phyloP scores from a whole-genome alignment of 2,888 invertebrate species.

The Drosophila neonasuta region DNA sequence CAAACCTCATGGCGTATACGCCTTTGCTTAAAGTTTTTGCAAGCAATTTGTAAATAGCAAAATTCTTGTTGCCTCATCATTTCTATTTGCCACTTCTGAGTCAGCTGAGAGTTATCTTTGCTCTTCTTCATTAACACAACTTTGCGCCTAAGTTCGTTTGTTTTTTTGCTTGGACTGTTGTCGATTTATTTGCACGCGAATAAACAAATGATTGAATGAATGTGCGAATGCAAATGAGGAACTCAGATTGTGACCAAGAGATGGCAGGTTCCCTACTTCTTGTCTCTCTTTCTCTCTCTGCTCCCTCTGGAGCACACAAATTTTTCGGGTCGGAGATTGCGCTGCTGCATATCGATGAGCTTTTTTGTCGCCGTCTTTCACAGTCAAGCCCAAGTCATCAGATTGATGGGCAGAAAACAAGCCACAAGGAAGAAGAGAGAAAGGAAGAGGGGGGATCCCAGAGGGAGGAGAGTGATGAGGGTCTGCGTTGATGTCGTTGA shows the following conservation, averaged over 20 bases:
- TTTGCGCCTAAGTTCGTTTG: slow-evolving; percentile 3
- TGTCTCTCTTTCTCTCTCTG: background rate
- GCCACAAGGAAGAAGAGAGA: background rate
- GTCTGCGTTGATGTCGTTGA: slow-evolving; percentile 25
- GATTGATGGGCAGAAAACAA: slow-evolving; percentile 23
- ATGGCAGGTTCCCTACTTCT: slow-evolving; percentile 16
- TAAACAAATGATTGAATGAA: slow-evolving; percentile 62
- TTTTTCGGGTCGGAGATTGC: slow-evolving; percentile 50
- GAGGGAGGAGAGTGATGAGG: slow-evolving; percentile 23
- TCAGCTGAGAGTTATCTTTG: background rate
- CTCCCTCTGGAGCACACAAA: slow-evolving; percentile 13
- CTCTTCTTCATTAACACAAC: slow-evolving; percentile 38
- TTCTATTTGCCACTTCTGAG: background rate
- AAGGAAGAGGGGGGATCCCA: slow-evolving; percentile 1
- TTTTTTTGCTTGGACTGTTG: slow-evolving; percentile 13
- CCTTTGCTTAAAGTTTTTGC: background rate
- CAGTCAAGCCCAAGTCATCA: slow-evolving; percentile 40
- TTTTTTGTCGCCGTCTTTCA: slow-evolving; percentile 5
- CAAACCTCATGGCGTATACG: background rate
- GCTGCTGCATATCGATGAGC: slow-evolving; percentile 65
- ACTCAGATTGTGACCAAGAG: slow-evolving; percentile 45
- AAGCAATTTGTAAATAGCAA: too few species aligned
- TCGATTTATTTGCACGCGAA: slow-evolving; percentile 43
- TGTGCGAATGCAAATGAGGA: slow-evolving; percentile 63
- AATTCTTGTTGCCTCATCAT: too few species aligned